Evolutionary conservation across 64 coral and sea anemone species (phyloP), one percentile per base, ranked within the genome.

Genomic region (Pachyseris speciosa): DNA sequence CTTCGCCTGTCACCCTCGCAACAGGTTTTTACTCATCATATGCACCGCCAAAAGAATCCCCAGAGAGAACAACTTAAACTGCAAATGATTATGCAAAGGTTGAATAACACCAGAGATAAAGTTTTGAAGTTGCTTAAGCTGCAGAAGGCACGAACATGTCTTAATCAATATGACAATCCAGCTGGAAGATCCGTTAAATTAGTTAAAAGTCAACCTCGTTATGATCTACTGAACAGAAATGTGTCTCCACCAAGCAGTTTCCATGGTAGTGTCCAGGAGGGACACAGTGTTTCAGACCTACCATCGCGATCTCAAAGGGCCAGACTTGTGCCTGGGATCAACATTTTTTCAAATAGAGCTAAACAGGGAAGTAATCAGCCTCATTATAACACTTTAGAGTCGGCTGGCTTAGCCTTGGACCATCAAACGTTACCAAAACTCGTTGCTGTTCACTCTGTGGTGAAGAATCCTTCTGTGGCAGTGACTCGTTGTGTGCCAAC

Each of bases 371-470:
- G 28, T 2, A 12, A 13, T 8, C 29, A 79, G n/a, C n/a, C n/a
- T 37, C 37, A 12, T 26, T 81, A 38, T 44, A 41, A 12, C 10
- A 25, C 61, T 13, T 50, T 55, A 10, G 7, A 60, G 1, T 89
- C 40, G 22, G 86, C 53, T 78, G 88, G 88, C 0, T 32, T 67
- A 25, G 88, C 88, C 19, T 90, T 48, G 32, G 75, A 90, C 31
- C 75, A 90, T 37, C 22, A 81, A 9, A 40, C 88, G 2, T 15
- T 69, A 26, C 88, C 88, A 16, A 90, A 38, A 67, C 68, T 90
- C 39, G 75, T 90, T 0, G 88, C 88, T 51, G 88, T 90, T 37
- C 88, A 81, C 37, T 90, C 74, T 25, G 36, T 90, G 13, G 36
- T 51, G 8, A 51, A 81, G 0, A 10, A 80, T 13, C 1, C 17